Conservation (phyloP, 2,113 vertebrate species). For the Brachyhypopomus occidentalis region DNA sequence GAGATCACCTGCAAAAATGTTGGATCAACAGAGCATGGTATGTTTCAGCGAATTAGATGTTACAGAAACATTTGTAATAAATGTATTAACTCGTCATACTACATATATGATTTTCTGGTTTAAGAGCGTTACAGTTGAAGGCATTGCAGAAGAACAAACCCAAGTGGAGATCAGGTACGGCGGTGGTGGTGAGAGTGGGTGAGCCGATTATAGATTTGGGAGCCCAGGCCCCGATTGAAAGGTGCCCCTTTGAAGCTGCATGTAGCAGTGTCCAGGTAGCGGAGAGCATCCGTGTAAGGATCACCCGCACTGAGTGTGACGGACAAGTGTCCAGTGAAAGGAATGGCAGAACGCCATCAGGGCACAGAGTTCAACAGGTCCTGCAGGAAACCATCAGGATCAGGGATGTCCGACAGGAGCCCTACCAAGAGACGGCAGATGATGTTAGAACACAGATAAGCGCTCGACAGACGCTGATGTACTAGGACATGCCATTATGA, state of each 20-base stretch:
- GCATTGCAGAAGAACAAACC: constrained; percentile 54
- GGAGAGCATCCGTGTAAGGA: constrained; percentile 43
- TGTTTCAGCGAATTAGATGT: constrained; percentile 61
- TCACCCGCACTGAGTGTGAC: constrained; percentile 50
- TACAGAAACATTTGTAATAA: constrained; percentile 64
- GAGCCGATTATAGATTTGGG: constrained; percentile 54
- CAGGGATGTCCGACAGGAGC: constrained; percentile 88
- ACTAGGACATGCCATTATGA: too few species aligned
- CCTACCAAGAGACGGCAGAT: constrained; percentile 70
- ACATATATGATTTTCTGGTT: constrained; percentile 64
- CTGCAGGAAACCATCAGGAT: constrained; percentile 91
- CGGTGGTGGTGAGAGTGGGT: constrained; percentile 49
- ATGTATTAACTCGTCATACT: constrained; percentile 61
- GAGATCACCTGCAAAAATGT: constrained; percentile 55
- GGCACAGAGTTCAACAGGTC: constrained; percentile 95
- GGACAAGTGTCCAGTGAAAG: constrained; percentile 46
- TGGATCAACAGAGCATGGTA: constrained; percentile 54
- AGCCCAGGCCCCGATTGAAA: constrained; percentile 48
- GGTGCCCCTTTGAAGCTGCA: constrained; percentile 58
- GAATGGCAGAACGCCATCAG: constrained; percentile 70
- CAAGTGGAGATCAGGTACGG: constrained; percentile 56
- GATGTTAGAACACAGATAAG: neutral
- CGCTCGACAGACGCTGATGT: too few species aligned
- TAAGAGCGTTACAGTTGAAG: constrained; percentile 62
- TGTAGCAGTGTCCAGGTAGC: constrained; percentile 50